phyloP scores from a whole-genome alignment of 2,888 invertebrate species.

The Drosophila borborema region DNA sequence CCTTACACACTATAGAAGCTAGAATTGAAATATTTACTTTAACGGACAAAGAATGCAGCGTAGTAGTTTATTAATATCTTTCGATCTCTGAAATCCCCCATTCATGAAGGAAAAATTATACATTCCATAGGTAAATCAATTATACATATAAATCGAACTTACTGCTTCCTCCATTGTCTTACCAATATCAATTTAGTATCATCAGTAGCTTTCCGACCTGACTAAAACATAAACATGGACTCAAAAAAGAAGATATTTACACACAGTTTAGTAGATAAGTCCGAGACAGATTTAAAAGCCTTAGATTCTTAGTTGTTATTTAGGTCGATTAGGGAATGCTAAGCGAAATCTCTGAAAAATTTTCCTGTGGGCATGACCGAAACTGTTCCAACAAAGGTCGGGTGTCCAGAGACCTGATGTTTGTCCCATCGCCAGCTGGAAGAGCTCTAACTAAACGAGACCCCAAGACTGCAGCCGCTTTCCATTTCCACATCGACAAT shows the following conservation, averaged over 20 bases:
- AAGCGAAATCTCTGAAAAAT: background rate
- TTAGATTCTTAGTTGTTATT: background rate
- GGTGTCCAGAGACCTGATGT: constrained; percentile 31
- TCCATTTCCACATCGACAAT: background rate
- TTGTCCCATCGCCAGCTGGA: constrained; percentile 15
- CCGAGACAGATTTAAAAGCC: background rate
- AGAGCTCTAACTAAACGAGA: background rate
- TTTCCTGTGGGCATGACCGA: constrained; percentile 35
- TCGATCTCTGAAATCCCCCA: too few relatives aligned
- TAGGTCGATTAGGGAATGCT: background rate
- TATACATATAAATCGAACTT: too few relatives aligned
- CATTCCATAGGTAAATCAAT: too few relatives aligned
- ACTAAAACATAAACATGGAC: too few relatives aligned
- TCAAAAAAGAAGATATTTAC: too few relatives aligned
- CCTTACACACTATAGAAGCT: too few relatives aligned
- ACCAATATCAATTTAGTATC: background rate
- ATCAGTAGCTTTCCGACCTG: too few relatives aligned
- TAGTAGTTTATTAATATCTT: too few relatives aligned
- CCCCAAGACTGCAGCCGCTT: background rate
- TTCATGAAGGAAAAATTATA: too few relatives aligned
- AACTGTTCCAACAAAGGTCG: constrained; percentile 56
- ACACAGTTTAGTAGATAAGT: too few relatives aligned
- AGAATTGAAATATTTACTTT: too few relatives aligned
- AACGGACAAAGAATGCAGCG: too few relatives aligned
- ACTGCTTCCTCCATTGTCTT: background rate